These are phyloP conservation scores for Motacilla alba DNA, from an alignment of 2,113 vertebrate genomes.

Conservation along the genomic window DNA sequence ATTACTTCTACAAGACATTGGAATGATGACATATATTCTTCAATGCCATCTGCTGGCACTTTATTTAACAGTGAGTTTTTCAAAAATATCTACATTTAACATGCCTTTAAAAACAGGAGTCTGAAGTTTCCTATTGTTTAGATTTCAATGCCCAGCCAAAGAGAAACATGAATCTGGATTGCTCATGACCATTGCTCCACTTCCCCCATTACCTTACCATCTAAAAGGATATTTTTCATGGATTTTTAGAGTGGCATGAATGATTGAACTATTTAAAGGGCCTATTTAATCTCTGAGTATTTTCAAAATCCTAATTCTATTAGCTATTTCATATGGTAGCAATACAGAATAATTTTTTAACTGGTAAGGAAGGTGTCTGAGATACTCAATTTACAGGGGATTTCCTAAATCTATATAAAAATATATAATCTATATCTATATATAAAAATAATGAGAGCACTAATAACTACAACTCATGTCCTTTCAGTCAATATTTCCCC, in stretches of 20 bases:
- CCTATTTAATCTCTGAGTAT: neutral
- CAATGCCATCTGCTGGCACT: conserved; percentile 49
- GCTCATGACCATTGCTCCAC: neutral
- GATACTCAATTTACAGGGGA: neutral
- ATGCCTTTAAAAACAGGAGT: neutral
- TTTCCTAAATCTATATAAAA: neutral
- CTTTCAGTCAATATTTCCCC: neutral
- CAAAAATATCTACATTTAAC: neutral
- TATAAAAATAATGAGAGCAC: neutral
- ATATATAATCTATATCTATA: neutral
- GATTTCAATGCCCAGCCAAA: neutral
- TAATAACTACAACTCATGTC: neutral
- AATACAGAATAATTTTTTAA: neutral
- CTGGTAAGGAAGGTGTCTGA: neutral
- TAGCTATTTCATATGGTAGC: neutral
- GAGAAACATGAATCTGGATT: neutral
- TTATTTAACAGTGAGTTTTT: neutral
- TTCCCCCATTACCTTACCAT: rapidly evolving
- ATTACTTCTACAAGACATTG: neutral
- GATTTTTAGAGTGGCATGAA: neutral
- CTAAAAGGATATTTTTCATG: neutral
- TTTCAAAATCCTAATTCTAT: neutral
- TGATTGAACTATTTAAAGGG: neutral
- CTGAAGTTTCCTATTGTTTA: neutral
- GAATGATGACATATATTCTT: conserved; percentile 16